Conservation (phyloP, 2,888 invertebrate genomes). For the Eueremaeus valkanovi region DNA sequence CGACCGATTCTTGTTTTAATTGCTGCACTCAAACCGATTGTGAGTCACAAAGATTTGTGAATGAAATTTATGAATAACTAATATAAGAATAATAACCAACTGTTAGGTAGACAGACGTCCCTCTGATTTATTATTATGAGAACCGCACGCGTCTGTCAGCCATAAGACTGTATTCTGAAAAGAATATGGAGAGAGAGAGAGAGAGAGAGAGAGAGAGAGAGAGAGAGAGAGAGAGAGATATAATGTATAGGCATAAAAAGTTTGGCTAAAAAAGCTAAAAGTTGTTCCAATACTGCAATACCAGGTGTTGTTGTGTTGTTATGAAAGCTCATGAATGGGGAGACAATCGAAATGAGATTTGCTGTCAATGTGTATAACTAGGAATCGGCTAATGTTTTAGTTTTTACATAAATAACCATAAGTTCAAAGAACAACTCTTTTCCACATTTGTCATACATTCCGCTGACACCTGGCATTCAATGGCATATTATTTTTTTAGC, state of each 20-base stretch:
- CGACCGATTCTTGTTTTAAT: too few species aligned
- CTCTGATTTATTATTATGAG: conserved; percentile 7
- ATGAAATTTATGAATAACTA: conserved; percentile 7
- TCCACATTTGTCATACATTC: not conserved
- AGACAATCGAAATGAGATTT: not conserved
- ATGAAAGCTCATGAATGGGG: not conserved
- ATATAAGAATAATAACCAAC: conserved; percentile 19
- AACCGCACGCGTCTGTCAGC: not conserved
- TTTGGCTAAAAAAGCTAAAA: not conserved
- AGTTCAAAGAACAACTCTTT: conserved; percentile 22
- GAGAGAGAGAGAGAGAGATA: too few species aligned
- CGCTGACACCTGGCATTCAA: conserved; percentile 9
- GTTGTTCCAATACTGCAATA: not conserved
- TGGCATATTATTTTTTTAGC: not conserved
- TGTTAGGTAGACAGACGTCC: conserved; percentile 18
- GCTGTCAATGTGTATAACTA: not conserved
- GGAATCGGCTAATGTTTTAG: conserved; percentile 7
- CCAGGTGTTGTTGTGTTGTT: not conserved
- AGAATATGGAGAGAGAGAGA: too few species aligned
- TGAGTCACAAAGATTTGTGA: conserved; percentile 8
- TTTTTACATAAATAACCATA: not conserved
- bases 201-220: not conserved
- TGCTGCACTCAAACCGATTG: too few species aligned
- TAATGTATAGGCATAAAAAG: not conserved
- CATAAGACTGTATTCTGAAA: not conserved